These are phyloP conservation scores for Strongylocentrotus purpuratus DNA, from an alignment of 35 echinoderm and acorn worm species.

Conservation along the genomic window DNA sequence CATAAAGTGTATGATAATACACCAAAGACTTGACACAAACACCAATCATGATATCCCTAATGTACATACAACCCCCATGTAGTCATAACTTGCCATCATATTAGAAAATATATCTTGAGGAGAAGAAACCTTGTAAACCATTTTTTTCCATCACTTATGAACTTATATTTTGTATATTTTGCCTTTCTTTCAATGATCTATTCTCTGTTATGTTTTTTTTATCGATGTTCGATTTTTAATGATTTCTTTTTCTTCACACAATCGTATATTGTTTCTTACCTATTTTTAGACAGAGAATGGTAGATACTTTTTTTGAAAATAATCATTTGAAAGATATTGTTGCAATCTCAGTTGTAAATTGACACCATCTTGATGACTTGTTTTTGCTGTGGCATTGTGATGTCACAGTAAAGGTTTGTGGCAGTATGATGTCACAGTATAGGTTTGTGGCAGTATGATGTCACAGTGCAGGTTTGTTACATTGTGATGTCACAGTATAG, in stretches of 20 bases:
- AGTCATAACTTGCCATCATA: background rate
- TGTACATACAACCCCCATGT: background rate
- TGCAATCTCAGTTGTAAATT: background rate
- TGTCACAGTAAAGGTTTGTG: too few species aligned
- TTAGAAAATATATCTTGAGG: background rate
- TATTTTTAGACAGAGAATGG: background rate
- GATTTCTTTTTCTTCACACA: background rate
- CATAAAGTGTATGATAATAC: too few species aligned
- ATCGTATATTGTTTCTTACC: background rate
- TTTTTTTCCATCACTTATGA: background rate
- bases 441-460: too few species aligned
- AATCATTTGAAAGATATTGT: background rate
- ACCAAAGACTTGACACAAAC: too few species aligned
- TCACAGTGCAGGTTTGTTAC: too few species aligned
- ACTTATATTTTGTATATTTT: conserved; percentile 15
- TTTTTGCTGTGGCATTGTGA: too few species aligned
- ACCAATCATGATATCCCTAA: too few species aligned
- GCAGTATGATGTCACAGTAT: too few species aligned
- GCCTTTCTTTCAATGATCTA: background rate
- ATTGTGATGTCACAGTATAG: too few species aligned
- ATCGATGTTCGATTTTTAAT: background rate
- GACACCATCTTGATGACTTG: too few species aligned
- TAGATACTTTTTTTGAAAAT: background rate
- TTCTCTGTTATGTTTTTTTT: background rate
- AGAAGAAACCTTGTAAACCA: background rate